Evolutionary conservation across 2,888 invertebrate species (phyloP), one percentile per base, ranked within the genome.

Genomic region (Flabesymbios commensalis): DNA sequence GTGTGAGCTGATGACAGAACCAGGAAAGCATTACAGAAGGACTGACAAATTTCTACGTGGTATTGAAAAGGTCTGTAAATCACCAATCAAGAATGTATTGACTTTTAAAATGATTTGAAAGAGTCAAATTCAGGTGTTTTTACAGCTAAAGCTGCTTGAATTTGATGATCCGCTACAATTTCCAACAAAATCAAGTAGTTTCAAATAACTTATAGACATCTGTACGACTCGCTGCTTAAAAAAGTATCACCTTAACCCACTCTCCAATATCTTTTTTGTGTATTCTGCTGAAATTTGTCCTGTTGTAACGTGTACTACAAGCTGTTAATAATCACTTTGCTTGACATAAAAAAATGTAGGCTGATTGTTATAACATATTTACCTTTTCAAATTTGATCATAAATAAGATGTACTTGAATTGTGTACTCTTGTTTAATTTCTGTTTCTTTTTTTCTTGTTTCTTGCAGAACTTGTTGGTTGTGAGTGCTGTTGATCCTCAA

Each of bases 41-140:
- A 91, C 94, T 65, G 98, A 97, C 80, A 98, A 98, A 83, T 98
- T 92, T 80, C 92, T 99, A 90, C 87, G 97, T 62, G 98, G 97
- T 0, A 87, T 99, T 63, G 98, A 98, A 82, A 98, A 98, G 83
- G 82, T 82, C 67, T 32, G 28, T 24, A 7, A 5, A 10, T 10
- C 10, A 10, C 24, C 24, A 14, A 14, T 26, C 10, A 26, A 49
- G 5, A 10, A 26, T 49, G 10, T 26, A 49, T 36, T 14, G 39
- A 10, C n/a, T 36, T 36, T 36, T 14, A 10, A 36, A 36, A 10
- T 36, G 39, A 36, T 10, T 36, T 36, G n/a, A 36, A n/a, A 36
- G n/a, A 14, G 39, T 36, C n/a, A 14, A 36, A 10, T 36, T n/a
- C 39, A 36, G 39, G n/a, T 36, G 39, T 36, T 10, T 14, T 14